Evolutionary conservation across 2,888 invertebrate species (phyloP).

Genomic region (Mesochorus sp.): DNA sequence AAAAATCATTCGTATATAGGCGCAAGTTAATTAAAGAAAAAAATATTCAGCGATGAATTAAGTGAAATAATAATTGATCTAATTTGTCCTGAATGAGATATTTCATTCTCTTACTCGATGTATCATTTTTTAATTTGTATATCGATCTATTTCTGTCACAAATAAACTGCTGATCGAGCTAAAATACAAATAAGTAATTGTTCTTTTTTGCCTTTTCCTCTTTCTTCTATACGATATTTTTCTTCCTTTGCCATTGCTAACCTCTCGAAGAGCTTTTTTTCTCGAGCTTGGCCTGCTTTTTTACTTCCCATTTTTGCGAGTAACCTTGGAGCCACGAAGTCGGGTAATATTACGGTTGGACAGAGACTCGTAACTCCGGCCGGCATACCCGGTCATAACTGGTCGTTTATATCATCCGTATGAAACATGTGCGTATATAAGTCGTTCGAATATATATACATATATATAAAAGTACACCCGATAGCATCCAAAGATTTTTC

Average conservation of each 20-base stretch:
- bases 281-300: not conserved
- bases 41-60: too few species aligned
- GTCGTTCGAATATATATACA: too few species aligned
- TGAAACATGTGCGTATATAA: not conserved
- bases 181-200: slow-evolving; percentile 6
- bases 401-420: slow-evolving; percentile 19
- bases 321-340: not conserved
- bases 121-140: slow-evolving; percentile 12
- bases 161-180: not conserved
- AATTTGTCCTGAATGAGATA: too few species aligned
- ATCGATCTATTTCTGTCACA: slow-evolving; percentile 5
- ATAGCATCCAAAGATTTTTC: not conserved
- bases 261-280: not conserved
- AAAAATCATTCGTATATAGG: too few species aligned
- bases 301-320: slow-evolving; percentile 10
- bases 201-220: slow-evolving; percentile 6
- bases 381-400: slow-evolving; percentile 20
- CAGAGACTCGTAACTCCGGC: slow-evolving; percentile 31
- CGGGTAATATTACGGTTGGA: slow-evolving; percentile 1
- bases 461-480: not conserved
- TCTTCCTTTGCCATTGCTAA: slow-evolving; percentile 15
- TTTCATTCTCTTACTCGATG: slow-evolving; percentile 12
- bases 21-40: too few species aligned
- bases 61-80: too few species aligned
- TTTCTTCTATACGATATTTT: not conserved